These are phyloP conservation scores for Esox niger DNA, from an alignment of 2,113 vertebrate genomes.

Conservation along the genomic window DNA sequence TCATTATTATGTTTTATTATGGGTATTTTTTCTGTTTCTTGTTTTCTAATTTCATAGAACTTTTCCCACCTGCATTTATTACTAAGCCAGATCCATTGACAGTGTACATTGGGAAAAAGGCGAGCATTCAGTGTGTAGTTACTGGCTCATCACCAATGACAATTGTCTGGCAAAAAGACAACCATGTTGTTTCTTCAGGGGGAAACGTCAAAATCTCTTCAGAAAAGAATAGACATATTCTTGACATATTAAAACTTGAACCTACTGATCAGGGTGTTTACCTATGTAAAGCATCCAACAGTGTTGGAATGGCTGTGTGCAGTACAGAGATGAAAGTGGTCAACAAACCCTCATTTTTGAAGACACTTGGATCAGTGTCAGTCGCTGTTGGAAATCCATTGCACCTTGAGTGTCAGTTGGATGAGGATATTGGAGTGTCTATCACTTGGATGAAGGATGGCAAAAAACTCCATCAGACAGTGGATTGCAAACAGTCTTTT, in stretches of 20 bases:
- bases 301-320: constrained; percentile 81
- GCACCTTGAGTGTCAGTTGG: constrained; percentile 84
- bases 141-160: constrained; percentile 84
- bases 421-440: constrained; percentile 86
- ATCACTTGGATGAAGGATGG: constrained; percentile 84
- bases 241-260: constrained; percentile 76
- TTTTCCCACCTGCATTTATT: constrained; percentile 81
- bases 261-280: constrained; percentile 76
- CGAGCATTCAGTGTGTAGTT: constrained; percentile 80
- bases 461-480: constrained; percentile 80
- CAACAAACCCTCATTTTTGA: constrained; percentile 83
- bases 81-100: constrained; percentile 83
- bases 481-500: constrained; percentile 87
- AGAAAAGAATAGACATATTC: constrained; percentile 80
- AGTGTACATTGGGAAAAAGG: constrained; percentile 84
- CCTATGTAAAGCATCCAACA: constrained; percentile 84
- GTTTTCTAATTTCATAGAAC: constrained; percentile 81
- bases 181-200: constrained; percentile 64
- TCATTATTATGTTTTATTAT: constrained; percentile 2
- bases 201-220: constrained; percentile 75
- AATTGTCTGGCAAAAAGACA: constrained; percentile 86
- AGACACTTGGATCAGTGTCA: constrained; percentile 74
- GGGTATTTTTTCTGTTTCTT: constrained; percentile 59
- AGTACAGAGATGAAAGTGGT: constrained; percentile 78
- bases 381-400: constrained; percentile 83